Evolutionary conservation across 2,113 vertebrate species (phyloP).

Genomic region (Saguinus midas): DNA sequence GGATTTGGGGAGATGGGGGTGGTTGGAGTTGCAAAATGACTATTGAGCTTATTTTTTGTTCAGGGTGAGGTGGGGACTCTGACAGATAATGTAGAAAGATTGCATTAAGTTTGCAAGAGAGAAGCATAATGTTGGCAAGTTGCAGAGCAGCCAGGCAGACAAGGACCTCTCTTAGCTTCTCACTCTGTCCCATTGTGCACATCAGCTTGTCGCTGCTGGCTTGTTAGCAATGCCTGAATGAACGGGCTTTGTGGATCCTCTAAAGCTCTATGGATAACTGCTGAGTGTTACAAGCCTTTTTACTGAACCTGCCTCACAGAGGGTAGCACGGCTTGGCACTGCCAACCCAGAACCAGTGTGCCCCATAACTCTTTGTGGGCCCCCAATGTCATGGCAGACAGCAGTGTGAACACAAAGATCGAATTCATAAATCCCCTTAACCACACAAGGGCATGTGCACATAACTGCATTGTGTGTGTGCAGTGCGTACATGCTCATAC

Average conservation of each 20-base stretch:
- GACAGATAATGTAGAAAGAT: neutral
- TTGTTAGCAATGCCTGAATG: conserved; percentile 45
- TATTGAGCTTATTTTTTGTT: neutral
- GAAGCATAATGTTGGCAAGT: neutral
- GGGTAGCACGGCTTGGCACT: neutral
- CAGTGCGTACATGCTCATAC: rapidly evolving
- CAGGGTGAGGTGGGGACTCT: neutral
- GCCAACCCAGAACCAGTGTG: neutral
- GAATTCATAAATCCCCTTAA: neutral
- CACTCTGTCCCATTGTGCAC: neutral
- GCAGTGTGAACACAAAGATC: neutral
- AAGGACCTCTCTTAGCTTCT: neutral
- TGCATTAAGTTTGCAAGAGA: neutral
- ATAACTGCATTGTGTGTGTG: rapidly evolving
- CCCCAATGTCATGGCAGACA: rapidly evolving
- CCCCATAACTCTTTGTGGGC: neutral
- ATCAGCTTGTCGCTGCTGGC: neutral
- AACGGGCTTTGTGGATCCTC: neutral
- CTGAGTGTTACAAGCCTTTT: neutral
- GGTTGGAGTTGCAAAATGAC: neutral
- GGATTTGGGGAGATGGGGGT: neutral
- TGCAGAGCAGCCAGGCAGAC: neutral
- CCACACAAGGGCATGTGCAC: neutral
- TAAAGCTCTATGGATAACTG: neutral
- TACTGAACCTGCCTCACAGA: neutral